These are phyloP conservation scores for Coenonympha arcania DNA, from an alignment of 2,888 invertebrate genomes.

Conservation along the genomic window DNA sequence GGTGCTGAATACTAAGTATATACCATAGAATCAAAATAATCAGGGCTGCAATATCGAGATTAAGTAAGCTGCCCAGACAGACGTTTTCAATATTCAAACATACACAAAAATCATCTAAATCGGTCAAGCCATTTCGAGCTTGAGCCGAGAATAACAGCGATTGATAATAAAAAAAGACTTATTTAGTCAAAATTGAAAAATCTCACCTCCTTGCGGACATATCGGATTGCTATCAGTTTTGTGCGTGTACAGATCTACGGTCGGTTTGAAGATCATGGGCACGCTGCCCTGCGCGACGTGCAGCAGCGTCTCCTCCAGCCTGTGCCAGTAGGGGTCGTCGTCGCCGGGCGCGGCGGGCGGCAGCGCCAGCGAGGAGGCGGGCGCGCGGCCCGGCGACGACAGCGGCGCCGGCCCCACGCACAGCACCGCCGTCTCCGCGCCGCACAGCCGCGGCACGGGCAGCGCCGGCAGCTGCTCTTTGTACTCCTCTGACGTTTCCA, in stretches of 20 bases:
- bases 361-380: slow-evolving; percentile 70
- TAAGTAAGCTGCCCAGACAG: no score
- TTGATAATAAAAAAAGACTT: no score
- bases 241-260: slow-evolving; percentile 81
- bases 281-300: slow-evolving; percentile 79
- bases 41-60: no score
- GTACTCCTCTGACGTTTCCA: slow-evolving; percentile 56
- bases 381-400: slow-evolving; percentile 70
- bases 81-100: no score
- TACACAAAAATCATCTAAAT: no score
- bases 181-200: not conserved
- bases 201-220: slow-evolving; percentile 80
- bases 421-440: slow-evolving; percentile 80
- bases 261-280: slow-evolving; percentile 85
- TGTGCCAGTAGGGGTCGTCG: slow-evolving; percentile 75
- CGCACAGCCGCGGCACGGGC: slow-evolving; percentile 83
- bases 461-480: slow-evolving; percentile 73
- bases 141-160: no score
- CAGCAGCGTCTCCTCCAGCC: slow-evolving; percentile 84
- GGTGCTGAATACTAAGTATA: no score
- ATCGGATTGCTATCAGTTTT: slow-evolving; percentile 79
- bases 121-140: no score
- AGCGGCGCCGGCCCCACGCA: slow-evolving; percentile 76
- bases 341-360: slow-evolving; percentile 42
- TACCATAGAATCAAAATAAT: no score